These are phyloP conservation scores for Pluvianellus socialis DNA, from an alignment of 2,113 vertebrate genomes.

Conservation along the genomic window DNA sequence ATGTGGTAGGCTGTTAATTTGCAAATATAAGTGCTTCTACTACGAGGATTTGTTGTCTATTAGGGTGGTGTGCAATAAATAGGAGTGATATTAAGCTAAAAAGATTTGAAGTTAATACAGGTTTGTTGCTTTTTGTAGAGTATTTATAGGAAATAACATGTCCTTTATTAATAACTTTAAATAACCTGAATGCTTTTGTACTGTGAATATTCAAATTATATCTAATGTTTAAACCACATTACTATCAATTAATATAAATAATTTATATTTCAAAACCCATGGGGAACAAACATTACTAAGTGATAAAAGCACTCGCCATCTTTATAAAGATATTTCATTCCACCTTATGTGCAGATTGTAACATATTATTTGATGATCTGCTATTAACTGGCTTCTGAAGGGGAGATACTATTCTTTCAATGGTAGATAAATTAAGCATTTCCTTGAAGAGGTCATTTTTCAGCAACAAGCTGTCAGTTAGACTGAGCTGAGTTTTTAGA, in stretches of 20 bases:
- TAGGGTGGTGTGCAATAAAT: background rate
- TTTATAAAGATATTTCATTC: background rate
- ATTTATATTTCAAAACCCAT: background rate
- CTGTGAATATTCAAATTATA: background rate
- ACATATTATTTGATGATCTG: background rate
- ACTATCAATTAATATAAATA: background rate
- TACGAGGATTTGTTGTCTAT: background rate
- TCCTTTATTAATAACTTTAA: background rate
- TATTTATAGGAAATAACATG: background rate
- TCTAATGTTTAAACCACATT: background rate
- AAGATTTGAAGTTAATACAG: background rate
- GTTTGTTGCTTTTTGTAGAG: background rate
- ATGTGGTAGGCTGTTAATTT: background rate
- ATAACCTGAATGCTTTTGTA: background rate
- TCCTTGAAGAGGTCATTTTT: conserved; percentile 17
- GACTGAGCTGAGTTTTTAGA: background rate
- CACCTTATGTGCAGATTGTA: background rate
- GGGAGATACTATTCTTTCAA: background rate
- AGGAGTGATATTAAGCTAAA: background rate
- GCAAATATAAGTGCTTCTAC: background rate
- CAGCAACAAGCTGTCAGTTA: background rate
- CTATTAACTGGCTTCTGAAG: background rate
- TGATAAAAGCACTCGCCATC: background rate
- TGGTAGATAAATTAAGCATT: background rate
- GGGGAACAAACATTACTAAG: background rate